These are phyloP conservation scores for Tetraneura akinire DNA, from an alignment of 1,140 invertebrate genomes.

Conservation along the genomic window DNA sequence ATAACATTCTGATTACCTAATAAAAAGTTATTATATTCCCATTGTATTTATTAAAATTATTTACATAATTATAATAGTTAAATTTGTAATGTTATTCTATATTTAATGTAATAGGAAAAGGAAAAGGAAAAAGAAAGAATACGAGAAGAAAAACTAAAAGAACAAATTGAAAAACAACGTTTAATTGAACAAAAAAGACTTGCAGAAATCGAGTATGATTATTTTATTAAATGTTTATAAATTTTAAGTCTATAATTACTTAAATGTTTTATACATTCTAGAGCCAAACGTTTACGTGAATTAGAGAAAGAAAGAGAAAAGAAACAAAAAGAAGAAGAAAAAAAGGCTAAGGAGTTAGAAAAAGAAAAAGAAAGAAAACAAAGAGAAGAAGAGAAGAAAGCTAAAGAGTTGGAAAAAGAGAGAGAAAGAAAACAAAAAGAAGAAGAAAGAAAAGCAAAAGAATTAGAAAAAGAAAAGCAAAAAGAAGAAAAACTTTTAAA, in stretches of 20 bases:
- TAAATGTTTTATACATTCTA: constrained; percentile 32
- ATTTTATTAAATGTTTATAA: background rate
- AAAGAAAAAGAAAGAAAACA: constrained; percentile 61
- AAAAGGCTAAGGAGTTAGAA: constrained; percentile 64
- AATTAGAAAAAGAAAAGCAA: constrained; percentile 35
- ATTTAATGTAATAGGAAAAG: too few species aligned
- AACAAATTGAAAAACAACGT: constrained; percentile 25
- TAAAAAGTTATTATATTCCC: too few species aligned
- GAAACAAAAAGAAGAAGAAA: constrained; percentile 55
- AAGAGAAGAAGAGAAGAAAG: constrained; percentile 58
- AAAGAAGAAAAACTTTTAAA: constrained; percentile 26
- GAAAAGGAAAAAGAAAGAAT: constrained; percentile 39
- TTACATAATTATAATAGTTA: too few species aligned
- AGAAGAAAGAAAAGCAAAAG: constrained; percentile 40
- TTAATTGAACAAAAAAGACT: constrained; percentile 34
- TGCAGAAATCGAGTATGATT: constrained; percentile 36
- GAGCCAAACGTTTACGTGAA: constrained; percentile 44
- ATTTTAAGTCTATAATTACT: background rate
- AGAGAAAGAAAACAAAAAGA: constrained; percentile 42
- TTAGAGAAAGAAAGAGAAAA: constrained; percentile 56
- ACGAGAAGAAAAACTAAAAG: constrained; percentile 32
- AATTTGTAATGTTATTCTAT: too few species aligned
- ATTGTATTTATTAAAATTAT: too few species aligned
- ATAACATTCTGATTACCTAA: too few species aligned
- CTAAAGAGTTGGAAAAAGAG: constrained; percentile 43